Percentiles rank a stretch among this genome's conserved stretches.
Evolutionary conservation across 2,113 vertebrate species (phyloP).

Genomic region (Sylvilagus bachmani): DNA sequence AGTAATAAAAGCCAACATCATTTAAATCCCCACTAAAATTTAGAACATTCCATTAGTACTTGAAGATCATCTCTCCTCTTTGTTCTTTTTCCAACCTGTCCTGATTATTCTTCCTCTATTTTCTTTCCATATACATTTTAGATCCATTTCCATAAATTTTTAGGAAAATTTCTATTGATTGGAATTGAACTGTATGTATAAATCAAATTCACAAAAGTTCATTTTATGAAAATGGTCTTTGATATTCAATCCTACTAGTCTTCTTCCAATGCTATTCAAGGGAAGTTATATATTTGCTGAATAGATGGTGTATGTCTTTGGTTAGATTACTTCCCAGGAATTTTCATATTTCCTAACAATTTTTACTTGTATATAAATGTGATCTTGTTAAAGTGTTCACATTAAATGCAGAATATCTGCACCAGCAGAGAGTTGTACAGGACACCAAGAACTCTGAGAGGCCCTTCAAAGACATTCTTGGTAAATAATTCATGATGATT

Average conservation of each 20-base stretch:
- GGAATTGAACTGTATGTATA: not conserved
- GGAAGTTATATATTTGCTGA: not conserved
- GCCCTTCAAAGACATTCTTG: not conserved
- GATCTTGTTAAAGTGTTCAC: not conserved
- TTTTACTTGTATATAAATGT: not conserved
- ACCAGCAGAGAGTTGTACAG: not conserved
- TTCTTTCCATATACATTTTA: not conserved
- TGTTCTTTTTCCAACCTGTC: not conserved
- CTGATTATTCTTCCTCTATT: not conserved
- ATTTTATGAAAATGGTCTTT: not conserved
- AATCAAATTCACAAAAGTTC: constrained; percentile 36
- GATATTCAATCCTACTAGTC: not conserved
- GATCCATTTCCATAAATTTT: not conserved
- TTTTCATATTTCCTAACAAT: not conserved
- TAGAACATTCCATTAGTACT: not conserved
- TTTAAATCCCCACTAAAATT: not conserved
- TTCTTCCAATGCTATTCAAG: not conserved
- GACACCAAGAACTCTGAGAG: not conserved
- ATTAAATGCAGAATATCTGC: not conserved
- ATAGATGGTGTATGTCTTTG: not conserved
- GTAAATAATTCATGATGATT: not conserved
- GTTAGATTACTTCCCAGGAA: not conserved
- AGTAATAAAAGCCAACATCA: not conserved
- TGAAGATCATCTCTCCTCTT: not conserved
- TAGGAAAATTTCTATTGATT: not conserved